A percentile compares a stretch with the other conserved stretches of the same genome.
phyloP scores from a whole-genome alignment of 2,888 invertebrate genomes.

The Heterodera filipjevi region DNA sequence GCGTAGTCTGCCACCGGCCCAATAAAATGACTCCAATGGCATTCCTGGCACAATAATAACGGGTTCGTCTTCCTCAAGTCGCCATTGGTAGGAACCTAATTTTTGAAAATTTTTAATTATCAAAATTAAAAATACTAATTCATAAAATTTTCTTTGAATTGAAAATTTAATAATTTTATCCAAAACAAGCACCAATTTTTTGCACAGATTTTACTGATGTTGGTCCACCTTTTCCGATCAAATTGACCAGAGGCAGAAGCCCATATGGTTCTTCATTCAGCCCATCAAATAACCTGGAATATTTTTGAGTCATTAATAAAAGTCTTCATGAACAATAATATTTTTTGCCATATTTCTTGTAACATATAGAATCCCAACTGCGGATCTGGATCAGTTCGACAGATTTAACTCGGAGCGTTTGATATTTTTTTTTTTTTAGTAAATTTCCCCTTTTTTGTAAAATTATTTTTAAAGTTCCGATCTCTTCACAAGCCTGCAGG shows the following conservation, averaged over 20 bases:
- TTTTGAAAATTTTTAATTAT: background rate
- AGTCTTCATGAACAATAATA: too few relatives aligned
- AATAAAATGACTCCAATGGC: slow-evolving; percentile 59
- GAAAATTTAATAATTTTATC: background rate
- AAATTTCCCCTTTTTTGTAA: too few relatives aligned
- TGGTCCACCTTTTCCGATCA: slow-evolving; percentile 61
- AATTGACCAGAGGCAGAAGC: slow-evolving; percentile 60
- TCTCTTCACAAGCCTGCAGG: too few relatives aligned
- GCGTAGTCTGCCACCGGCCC: slow-evolving; percentile 61
- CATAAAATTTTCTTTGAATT: too few relatives aligned
- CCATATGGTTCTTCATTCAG: slow-evolving; percentile 61
- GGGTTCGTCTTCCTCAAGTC: slow-evolving; percentile 60
- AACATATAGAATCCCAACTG: too few relatives aligned
- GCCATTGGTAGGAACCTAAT: slow-evolving; percentile 62
- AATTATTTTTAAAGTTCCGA: too few relatives aligned
- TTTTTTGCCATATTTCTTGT: too few relatives aligned
- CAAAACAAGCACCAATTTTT: slow-evolving; percentile 44
- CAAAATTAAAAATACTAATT: too few relatives aligned
- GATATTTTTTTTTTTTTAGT: too few relatives aligned
- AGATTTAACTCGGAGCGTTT: too few relatives aligned
- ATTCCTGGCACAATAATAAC: slow-evolving; percentile 58
- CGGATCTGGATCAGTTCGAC: too few relatives aligned
- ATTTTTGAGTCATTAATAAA: background rate
- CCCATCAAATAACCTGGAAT: slow-evolving; percentile 65
- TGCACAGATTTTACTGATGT: slow-evolving; percentile 63